Evolutionary conservation across 2,113 vertebrate genomes (phyloP), one percentile per base, ranked within the genome.

Genomic region (Bombycilla garrulus): DNA sequence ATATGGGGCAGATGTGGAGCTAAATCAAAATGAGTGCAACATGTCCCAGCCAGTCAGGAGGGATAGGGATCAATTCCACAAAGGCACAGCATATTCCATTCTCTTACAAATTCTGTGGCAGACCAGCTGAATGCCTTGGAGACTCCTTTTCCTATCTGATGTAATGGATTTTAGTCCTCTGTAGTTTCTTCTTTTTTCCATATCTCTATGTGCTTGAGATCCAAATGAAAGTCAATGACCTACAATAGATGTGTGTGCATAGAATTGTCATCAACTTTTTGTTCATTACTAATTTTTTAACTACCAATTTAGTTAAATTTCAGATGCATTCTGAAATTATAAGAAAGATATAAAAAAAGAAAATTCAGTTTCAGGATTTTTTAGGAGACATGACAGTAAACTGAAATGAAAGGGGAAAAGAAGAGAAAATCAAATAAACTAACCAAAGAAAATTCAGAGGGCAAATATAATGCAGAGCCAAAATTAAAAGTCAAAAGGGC

Each of bases 1-100:
- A 40, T 14, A 7, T 1, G n/a, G 26, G 61, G 24, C 53, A 71
- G 25, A 26, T 3, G 1, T 0, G 0, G 5, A 8, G 42, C 42
- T 5, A 15, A 53, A 72, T 13, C 13, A 51, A 92, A 76, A 71
- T 5, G 24, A 86, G 48, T 29, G 15, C 31, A 57, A 2, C 15
- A 6, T 3, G 10, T 36, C 53, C 50, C 69, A 84, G 35, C 12
- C 26, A 17, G 15, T 38, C 11, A 29, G 23, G 42, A 85, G 48
- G 22, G 35, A 61, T 2, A 64, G 25, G 15, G 23, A 51, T 57
- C 40, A 65, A 5, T 35, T 82, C 24, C 82, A 53, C 36, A 36
- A 36, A 36, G 60, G 22, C 47, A 42, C 17, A 48, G 15, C 20
- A 11, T 36, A 26, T 50, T 73, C 28, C 10, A 73, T 88, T 67